Percentiles rank a stretch among this genome's conserved stretches.
Conservation (phyloP, 2,888 invertebrate species). For the Ellobium chinense region DNA sequence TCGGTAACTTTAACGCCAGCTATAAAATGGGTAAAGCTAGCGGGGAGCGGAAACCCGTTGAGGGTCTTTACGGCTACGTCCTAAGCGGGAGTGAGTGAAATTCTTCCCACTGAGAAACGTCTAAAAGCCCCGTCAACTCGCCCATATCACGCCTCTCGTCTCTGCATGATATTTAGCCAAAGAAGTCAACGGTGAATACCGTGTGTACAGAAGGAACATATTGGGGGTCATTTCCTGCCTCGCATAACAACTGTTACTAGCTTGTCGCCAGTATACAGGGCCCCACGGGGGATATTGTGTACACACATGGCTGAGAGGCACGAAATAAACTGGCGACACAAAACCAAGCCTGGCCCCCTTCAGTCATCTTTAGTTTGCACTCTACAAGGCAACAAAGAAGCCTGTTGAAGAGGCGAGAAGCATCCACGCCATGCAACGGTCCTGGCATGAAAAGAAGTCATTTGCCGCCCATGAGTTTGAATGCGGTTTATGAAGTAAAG, state of each 20-base stretch:
- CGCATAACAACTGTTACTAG: not conserved
- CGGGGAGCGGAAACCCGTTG: not conserved
- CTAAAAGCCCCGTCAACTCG: not conserved
- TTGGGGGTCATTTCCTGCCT: not conserved
- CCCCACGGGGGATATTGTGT: not conserved
- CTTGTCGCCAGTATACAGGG: not conserved
- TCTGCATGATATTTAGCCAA: not conserved
- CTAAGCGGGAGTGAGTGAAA: not conserved
- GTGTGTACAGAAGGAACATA: not conserved
- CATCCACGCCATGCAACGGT: not conserved
- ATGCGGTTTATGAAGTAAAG: not conserved
- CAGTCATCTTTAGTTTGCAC: not conserved
- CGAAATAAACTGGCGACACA: not conserved
- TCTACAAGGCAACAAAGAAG: not conserved
- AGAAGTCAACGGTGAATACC: not conserved
- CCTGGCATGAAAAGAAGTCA: conserved; percentile 7
- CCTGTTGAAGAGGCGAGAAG: not conserved
- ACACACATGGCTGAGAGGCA: not conserved
- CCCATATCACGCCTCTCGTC: not conserved
- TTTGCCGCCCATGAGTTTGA: not conserved
- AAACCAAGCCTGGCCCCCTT: not conserved
- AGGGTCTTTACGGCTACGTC: not conserved
- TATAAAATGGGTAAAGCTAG: not conserved
- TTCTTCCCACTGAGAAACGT: conserved; percentile 1
- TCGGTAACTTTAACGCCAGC: too few species aligned